Conservation (phyloP, 92 coral and sea anemone species). For the Chrysogorgia sp. region DNA sequence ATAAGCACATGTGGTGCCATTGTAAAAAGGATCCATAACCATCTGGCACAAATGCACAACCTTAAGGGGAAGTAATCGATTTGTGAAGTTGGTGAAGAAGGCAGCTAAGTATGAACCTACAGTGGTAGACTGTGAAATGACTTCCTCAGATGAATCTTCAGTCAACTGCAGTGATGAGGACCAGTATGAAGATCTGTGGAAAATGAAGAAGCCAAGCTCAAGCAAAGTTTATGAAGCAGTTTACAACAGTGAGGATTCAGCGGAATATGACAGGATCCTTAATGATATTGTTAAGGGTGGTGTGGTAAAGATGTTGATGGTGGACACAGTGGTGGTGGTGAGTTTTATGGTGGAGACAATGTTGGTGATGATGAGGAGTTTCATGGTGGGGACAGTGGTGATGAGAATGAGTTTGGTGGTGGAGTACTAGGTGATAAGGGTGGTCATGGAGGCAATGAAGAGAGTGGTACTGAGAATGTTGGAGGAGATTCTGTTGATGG, state of each 20-base stretch:
- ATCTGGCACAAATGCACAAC: conserved; percentile 20
- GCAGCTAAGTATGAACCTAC: conserved; percentile 3
- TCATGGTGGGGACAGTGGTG: conserved; percentile 2
- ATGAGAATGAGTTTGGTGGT: background rate
- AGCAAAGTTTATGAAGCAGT: background rate
- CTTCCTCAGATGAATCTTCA: background rate
- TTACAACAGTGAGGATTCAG: conserved; percentile 20
- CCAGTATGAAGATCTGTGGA: background rate
- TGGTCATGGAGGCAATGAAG: conserved; percentile 6
- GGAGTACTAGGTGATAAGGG: background rate
- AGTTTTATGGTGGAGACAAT: no score
- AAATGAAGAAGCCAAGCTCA: conserved; percentile 1
- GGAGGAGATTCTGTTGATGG: conserved; percentile 1
- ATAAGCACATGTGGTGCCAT: background rate
- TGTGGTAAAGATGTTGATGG: background rate
- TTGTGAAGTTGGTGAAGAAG: conserved; percentile 28
- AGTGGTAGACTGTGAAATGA: background rate
- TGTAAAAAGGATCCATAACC: conserved; percentile 16
- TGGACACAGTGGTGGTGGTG: background rate
- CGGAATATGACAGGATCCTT: conserved; percentile 2
- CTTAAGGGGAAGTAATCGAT: background rate
- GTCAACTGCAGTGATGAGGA: conserved; percentile 6
- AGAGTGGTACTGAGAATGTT: conserved; percentile 6
- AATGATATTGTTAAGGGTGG: background rate
- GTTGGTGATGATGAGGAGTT: no score